A percentile compares a stretch with the other conserved stretches of the same genome.
These are phyloP conservation scores for Mya arenaria DNA, from an alignment of 1,140 invertebrate species.

Conservation along the genomic window DNA sequence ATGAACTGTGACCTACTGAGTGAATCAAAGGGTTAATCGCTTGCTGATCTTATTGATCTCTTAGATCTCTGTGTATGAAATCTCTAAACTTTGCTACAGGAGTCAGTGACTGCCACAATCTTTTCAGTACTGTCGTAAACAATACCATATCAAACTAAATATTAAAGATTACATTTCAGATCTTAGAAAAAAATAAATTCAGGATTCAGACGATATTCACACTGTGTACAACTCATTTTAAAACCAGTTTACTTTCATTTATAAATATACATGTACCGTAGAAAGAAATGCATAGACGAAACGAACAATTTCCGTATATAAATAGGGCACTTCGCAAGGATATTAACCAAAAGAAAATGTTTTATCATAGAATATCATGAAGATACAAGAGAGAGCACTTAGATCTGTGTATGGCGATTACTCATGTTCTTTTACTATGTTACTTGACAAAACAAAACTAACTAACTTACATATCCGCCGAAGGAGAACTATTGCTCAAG, in stretches of 20 bases:
- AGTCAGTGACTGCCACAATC: constrained; percentile 51
- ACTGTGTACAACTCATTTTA: background rate
- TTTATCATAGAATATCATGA: too few species aligned
- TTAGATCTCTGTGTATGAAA: constrained; percentile 43
- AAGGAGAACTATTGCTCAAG: too few species aligned
- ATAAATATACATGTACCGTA: constrained; percentile 21
- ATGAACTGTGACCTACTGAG: too few species aligned
- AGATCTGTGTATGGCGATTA: too few species aligned
- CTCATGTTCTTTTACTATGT: too few species aligned
- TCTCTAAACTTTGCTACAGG: constrained; percentile 39
- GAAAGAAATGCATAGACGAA: background rate
- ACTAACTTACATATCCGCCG: too few species aligned
- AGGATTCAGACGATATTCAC: background rate
- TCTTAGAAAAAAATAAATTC: background rate
- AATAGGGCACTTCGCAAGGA: background rate
- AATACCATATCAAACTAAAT: constrained; percentile 22
- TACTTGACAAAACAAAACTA: too few species aligned
- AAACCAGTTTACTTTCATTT: background rate
- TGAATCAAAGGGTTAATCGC: too few species aligned
- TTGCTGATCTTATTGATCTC: too few species aligned
- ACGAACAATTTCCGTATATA: background rate
- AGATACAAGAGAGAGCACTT: too few species aligned
- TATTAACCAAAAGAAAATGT: background rate
- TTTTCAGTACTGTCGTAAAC: constrained; percentile 41
- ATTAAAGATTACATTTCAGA: background rate